Conservation (phyloP, 2,113 vertebrate species). For the Pseudorasbora parva region DNA sequence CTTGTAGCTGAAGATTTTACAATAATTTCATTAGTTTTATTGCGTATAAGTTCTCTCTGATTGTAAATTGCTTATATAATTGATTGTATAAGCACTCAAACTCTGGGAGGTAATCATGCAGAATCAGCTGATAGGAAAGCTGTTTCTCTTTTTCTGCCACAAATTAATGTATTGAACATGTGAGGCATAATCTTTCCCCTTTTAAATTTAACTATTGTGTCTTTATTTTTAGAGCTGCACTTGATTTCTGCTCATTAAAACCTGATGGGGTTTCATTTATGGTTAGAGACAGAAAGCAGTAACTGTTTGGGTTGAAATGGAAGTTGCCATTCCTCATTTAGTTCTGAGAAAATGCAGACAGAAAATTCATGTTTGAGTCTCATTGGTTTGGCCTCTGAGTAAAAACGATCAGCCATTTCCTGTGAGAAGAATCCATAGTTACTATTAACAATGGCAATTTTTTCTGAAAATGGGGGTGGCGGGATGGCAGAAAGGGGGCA, state of each 20-base stretch:
- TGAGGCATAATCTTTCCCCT: not conserved
- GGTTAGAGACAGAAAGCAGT: not conserved
- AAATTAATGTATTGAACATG: not conserved
- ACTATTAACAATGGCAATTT: not conserved
- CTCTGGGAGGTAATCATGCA: not conserved
- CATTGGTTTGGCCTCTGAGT: not conserved
- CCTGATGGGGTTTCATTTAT: not conserved
- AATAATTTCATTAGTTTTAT: not conserved
- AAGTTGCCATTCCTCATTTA: not conserved
- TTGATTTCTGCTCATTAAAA: not conserved
- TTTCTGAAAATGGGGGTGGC: not conserved
- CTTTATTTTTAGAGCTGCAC: not conserved
- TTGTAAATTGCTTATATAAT: not conserved
- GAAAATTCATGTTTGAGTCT: not conserved
- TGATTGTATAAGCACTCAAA: not conserved
- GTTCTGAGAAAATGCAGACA: not conserved
- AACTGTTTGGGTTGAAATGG: not conserved
- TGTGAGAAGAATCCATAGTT: slow-evolving; percentile 22
- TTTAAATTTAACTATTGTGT: not conserved
- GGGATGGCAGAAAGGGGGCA: slow-evolving; percentile 33
- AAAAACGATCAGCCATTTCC: slow-evolving; percentile 7
- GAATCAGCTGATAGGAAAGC: not conserved
- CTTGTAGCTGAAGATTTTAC: not conserved
- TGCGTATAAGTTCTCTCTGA: not conserved
- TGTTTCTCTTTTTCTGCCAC: not conserved